phyloP scores from a whole-genome alignment of 2,888 invertebrate genomes.

The Listrodromus nycthemerus region DNA sequence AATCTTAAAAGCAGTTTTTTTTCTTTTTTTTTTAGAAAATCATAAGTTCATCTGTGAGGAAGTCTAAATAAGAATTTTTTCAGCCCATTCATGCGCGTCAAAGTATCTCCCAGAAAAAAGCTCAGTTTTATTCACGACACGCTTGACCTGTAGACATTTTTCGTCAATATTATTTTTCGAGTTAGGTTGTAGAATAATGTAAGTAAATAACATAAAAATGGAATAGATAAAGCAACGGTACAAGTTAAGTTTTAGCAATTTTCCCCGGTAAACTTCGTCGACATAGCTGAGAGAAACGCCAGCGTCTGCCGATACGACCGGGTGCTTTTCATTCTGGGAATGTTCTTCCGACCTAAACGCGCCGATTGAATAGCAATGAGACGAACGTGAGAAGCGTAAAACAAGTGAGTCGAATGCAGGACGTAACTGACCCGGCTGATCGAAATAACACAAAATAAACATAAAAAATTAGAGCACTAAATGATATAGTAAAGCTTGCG shows the following conservation, averaged over 20 bases:
- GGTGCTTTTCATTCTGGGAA: constrained; percentile 34
- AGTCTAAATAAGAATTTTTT: not conserved
- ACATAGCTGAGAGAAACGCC: not conserved
- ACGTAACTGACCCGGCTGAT: constrained; percentile 1
- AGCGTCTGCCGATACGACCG: constrained; percentile 1
- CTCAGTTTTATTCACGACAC: no score
- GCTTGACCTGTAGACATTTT: not conserved
- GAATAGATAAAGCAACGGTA: not conserved
- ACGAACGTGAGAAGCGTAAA: constrained; percentile 4
- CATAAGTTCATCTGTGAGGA: no score
- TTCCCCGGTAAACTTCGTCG: not conserved
- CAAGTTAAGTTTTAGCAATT: not conserved
- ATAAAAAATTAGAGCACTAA: not conserved
- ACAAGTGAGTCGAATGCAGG: constrained; percentile 1
- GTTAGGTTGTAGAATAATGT: not conserved
- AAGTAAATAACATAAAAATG: not conserved
- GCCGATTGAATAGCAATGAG: constrained; percentile 53
- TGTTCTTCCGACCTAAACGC: constrained; percentile 28
- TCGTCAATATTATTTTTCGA: not conserved
- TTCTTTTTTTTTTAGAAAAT: no score
- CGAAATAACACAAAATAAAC: not conserved
- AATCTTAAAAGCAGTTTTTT: no score
- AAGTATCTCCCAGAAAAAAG: no score
- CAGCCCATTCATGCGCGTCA: no score
- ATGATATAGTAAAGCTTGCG: constrained; percentile 12